phyloP scores from a whole-genome alignment of 2,888 invertebrate species.

The Epistrophella euchroma region DNA sequence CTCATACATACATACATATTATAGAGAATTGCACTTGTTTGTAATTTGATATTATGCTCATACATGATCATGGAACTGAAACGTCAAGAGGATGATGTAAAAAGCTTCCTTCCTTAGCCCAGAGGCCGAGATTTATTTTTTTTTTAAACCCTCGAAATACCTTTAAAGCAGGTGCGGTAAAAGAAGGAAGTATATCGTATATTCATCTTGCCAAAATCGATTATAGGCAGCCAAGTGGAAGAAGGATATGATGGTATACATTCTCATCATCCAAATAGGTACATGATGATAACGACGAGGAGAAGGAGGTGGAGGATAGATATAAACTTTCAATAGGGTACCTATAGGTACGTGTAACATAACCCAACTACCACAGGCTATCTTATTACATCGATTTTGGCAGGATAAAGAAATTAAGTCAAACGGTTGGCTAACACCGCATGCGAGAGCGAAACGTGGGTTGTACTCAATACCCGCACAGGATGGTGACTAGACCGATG shows the following conservation, averaged over 20 bases:
- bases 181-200: conserved; percentile 21
- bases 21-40: conserved; percentile 57
- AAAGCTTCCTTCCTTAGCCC: conserved; percentile 38
- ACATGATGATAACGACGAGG: not conserved
- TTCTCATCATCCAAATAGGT: conserved; percentile 42
- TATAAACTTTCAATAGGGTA: not conserved
- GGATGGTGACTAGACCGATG: not conserved
- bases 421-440: conserved; percentile 46
- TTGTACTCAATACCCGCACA: conserved; percentile 5
- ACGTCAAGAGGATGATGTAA: conserved; percentile 15
- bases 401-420: conserved; percentile 62
- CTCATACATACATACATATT: no score
- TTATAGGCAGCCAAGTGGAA: conserved; percentile 69
- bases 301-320: not conserved
- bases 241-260: conserved; percentile 60
- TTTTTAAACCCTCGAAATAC: conserved; percentile 14
- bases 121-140: conserved; percentile 28
- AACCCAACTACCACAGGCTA: conserved; percentile 62
- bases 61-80: conserved; percentile 39
- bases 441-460: conserved; percentile 22
- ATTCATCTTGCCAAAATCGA: conserved; percentile 74
- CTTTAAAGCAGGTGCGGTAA: conserved; percentile 49
- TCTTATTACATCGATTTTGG: conserved; percentile 66
- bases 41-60: conserved; percentile 69
- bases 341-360: not conserved